Evolutionary conservation across 2,797 vertebrate genomes (phyloP), one percentile per base, ranked within the genome.

Genomic region (Acomys russatus): DNA sequence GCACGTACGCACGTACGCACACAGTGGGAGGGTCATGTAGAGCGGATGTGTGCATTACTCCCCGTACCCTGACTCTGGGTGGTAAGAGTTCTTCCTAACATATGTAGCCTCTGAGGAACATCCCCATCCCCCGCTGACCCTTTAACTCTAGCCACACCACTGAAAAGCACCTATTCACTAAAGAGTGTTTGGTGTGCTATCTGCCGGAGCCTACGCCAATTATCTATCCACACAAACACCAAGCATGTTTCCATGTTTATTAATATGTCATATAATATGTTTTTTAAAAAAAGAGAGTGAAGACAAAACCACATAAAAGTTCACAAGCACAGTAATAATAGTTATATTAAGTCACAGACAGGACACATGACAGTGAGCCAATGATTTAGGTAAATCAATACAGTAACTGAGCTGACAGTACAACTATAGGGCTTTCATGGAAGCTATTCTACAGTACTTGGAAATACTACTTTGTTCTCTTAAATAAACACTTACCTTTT

Each of bases 231-330:
- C 77, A 90, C 35, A 91, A 64, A 89, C 10, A 51, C 12, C 79
- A 92, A 61, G 91, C 61, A 85, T 28, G 87, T 35, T 79, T 91
- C 78, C 56, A 92, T 22, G 92, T 97, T 98, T 97, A 98, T 98
- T 98, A 97, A 97, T 82, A 87, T 6, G 63, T 96, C 95, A 96
- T 25, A 78, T 15, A 88, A 71, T 2, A 70, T 28, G 35, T 35
- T 70, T 76, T 35, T 63, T 76, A 0, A 44, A 76, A 85, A 94
- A 95, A 91, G 4, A 94, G 9, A 84, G 38, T 85, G 71, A 89
- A 95, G 38, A 91, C 88, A 88, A 94, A 95, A 95, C 61, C 88
- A 95, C 59, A 89, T 70, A 64, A 51, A 79, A 56, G 89, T 95
- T 88, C 82, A 44, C 51, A 96, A 92, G 64, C n/a, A 95, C 20